A percentile compares a stretch with the other conserved stretches of the same genome.
phyloP scores from a whole-genome alignment of 2,797 vertebrate species.

The Pangasius mekongensis region DNA sequence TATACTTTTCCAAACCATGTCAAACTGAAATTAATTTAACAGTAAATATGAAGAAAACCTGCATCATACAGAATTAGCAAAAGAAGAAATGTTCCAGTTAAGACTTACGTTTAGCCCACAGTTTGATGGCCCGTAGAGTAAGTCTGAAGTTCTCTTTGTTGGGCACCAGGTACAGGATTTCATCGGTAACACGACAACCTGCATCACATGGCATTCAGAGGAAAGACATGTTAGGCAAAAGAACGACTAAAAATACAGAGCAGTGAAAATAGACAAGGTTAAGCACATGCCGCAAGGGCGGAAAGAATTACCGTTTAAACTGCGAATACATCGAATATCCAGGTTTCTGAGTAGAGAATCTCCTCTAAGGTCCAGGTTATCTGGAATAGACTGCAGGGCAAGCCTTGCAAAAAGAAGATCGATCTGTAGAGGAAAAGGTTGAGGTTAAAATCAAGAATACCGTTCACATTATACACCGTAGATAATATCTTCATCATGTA shows the following conservation, averaged over 20 bases:
- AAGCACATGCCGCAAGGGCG: neutral
- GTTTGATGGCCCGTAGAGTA: conserved; percentile 91
- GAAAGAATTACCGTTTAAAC: conserved; percentile 86
- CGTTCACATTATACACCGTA: neutral
- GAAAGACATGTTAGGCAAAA: neutral
- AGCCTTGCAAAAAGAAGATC: conserved; percentile 96
- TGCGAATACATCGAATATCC: conserved; percentile 95
- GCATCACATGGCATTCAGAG: conserved; percentile 14
- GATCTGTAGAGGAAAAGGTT: conserved; percentile 77
- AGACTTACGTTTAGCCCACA: conserved; percentile 97
- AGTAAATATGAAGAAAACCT: neutral
- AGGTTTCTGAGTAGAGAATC: conserved; percentile 90
- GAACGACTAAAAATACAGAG: neutral
- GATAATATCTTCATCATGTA: neutral
- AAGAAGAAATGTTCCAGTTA: neutral
- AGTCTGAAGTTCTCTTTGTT: conserved; percentile 97
- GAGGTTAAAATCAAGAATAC: conserved; percentile 17
- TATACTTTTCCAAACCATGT: neutral
- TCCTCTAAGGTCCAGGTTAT: conserved; percentile 93
- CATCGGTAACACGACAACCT: conserved; percentile 98
- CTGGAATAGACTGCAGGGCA: conserved; percentile 88
- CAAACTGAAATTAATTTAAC: neutral
- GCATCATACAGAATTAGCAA: neutral
- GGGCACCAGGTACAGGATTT: conserved; percentile 95
- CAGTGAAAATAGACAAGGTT: neutral